Percentiles rank a stretch among this genome's conserved stretches.
Evolutionary conservation across 1,140 invertebrate genomes (phyloP).

Genomic region (Globodera rostochiensis): DNA sequence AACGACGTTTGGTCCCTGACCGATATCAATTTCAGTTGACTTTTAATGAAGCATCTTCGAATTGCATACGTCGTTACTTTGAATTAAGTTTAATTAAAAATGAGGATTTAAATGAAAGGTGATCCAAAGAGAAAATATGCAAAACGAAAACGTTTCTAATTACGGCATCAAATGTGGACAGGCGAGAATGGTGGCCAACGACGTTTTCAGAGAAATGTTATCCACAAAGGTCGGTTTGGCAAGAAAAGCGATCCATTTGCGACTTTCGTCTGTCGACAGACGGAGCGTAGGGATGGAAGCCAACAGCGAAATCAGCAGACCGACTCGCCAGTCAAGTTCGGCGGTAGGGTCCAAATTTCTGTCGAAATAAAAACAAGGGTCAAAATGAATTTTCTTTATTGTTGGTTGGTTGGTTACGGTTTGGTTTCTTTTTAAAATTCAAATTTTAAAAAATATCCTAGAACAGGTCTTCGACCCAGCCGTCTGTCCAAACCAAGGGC

Average conservation of each 20-base stretch:
- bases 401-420: too few relatives aligned
- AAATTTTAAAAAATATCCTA: too few relatives aligned
- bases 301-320: slow-evolving; percentile 39
- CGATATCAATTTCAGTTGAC: not conserved
- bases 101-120: not conserved
- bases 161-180: slow-evolving; percentile 44
- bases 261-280: slow-evolving; percentile 34
- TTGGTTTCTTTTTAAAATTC: too few relatives aligned
- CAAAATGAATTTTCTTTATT: too few relatives aligned
- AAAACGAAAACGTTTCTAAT: not conserved
- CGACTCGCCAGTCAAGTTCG: slow-evolving; percentile 29
- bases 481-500: too few relatives aligned
- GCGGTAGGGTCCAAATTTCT: not conserved
- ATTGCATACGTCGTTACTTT: too few relatives aligned
- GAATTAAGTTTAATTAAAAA: too few relatives aligned
- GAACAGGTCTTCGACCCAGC: too few relatives aligned
- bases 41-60: not conserved
- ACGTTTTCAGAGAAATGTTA: slow-evolving; percentile 35
- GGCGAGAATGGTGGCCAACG: slow-evolving; percentile 43
- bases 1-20: slow-evolving; percentile 22
- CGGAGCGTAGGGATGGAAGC: slow-evolving; percentile 35
- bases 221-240: slow-evolving; percentile 27
- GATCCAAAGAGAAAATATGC: not conserved
- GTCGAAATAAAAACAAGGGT: not conserved
- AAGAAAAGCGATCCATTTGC: slow-evolving; percentile 37